Percentiles rank a stretch among this genome's conserved stretches.
phyloP scores from a whole-genome alignment of 1,140 invertebrate species.

The Meloidogyne chitwoodi region DNA sequence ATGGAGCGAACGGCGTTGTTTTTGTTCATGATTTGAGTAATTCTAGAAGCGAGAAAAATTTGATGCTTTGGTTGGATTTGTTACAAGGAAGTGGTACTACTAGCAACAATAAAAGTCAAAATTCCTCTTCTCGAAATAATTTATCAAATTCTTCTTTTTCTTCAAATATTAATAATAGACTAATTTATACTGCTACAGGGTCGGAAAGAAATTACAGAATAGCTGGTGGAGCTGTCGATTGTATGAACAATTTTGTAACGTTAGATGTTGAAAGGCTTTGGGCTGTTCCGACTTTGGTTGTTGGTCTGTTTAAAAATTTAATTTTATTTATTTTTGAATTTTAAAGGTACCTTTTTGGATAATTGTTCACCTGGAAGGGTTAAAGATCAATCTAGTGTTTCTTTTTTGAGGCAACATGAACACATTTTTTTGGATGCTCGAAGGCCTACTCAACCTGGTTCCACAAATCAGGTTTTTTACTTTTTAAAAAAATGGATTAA shows the following conservation, averaged over 20 bases:
- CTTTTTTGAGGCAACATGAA: conserved; percentile 21
- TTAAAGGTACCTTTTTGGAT: conserved; percentile 3
- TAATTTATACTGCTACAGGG: not conserved
- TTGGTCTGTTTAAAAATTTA: conserved; percentile 19
- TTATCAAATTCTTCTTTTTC: not conserved
- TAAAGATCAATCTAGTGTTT: not conserved
- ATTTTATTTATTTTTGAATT: conserved; percentile 22
- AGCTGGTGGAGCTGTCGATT: not conserved
- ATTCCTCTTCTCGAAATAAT: not conserved
- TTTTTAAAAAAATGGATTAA: too few relatives aligned
- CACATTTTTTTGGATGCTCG: conserved; percentile 31
- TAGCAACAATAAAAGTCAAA: not conserved
- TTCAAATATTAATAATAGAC: not conserved
- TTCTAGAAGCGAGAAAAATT: conserved; percentile 40
- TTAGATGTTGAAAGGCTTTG: conserved; percentile 27
- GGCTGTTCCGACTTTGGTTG: conserved; percentile 32
- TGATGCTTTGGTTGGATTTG: conserved; percentile 28
- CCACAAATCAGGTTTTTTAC: conserved; percentile 37
- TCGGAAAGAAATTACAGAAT: not conserved
- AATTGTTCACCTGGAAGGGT: conserved; percentile 22
- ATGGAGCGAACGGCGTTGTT: conserved; percentile 40
- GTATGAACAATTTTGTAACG: not conserved
- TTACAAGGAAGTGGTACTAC: conserved; percentile 13
- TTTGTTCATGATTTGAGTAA: conserved; percentile 44
- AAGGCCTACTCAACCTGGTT: conserved; percentile 35